Conservation (phyloP, 2,888 invertebrate species). For the Leucophora obtusa region DNA sequence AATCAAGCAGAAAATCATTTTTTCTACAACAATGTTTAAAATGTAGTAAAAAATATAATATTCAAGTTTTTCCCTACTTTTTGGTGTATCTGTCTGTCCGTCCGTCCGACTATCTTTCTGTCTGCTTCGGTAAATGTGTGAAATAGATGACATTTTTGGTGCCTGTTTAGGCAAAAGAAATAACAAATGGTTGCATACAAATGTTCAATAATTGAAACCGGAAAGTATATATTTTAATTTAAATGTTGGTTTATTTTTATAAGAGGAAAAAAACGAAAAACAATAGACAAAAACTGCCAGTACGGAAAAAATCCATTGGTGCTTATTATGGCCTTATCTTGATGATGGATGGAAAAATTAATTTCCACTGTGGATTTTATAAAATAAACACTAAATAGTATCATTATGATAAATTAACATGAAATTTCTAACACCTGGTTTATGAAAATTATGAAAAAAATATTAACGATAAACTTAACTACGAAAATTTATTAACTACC, state of each 20-base stretch:
- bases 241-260: slow-evolving; percentile 65
- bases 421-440: not conserved
- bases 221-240: slow-evolving; percentile 77
- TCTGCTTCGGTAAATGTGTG: not conserved
- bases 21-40: slow-evolving; percentile 13
- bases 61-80: slow-evolving; percentile 30
- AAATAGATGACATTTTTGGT: slow-evolving; percentile 4
- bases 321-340: slow-evolving; percentile 29
- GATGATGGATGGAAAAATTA: slow-evolving; percentile 28
- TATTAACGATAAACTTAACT: not conserved
- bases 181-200: slow-evolving; percentile 15
- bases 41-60: not conserved
- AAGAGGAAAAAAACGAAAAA: slow-evolving; percentile 11
- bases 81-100: not conserved
- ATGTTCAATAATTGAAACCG: slow-evolving; percentile 73
- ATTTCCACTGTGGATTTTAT: slow-evolving; percentile 9
- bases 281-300: slow-evolving; percentile 16
- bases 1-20: slow-evolving; percentile 51
- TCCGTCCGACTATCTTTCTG: slow-evolving; percentile 10
- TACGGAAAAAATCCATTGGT: slow-evolving; percentile 6
- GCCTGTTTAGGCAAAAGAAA: not conserved
- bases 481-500: too few species aligned
- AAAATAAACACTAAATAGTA: slow-evolving; percentile 23
- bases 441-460: not conserved
- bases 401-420: not conserved